phyloP scores from a whole-genome alignment of 1,140 invertebrate species.

The Laupala kohalensis region DNA sequence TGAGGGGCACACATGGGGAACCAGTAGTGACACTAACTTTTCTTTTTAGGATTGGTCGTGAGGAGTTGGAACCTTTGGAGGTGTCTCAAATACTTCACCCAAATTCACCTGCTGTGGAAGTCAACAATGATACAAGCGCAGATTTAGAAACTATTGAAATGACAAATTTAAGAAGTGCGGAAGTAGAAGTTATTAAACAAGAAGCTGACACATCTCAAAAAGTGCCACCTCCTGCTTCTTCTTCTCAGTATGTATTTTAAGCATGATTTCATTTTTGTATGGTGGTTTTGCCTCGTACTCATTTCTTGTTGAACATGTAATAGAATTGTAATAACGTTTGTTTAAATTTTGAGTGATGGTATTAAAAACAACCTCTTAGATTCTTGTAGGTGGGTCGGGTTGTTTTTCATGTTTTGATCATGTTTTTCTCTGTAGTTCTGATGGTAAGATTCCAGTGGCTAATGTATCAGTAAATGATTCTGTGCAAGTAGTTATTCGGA shows the following conservation, averaged over 20 bases:
- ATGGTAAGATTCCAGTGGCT: neutral
- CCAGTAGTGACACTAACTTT: no score
- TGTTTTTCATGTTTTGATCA: no score
- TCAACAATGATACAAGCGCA: neutral
- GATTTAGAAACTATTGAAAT: neutral
- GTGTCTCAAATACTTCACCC: neutral
- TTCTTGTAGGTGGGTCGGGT: no score
- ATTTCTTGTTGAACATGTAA: no score
- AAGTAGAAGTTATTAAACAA: neutral
- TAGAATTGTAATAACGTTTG: no score
- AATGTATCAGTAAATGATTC: conserved; percentile 18
- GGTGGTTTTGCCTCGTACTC: no score
- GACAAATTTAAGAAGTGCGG: neutral
- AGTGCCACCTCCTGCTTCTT: neutral
- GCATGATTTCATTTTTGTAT: no score
- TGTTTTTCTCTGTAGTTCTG: neutral
- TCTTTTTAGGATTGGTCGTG: no score
- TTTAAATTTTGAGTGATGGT: no score
- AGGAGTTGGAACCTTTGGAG: neutral
- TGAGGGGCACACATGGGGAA: no score
- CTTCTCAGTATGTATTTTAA: neutral
- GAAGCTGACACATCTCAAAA: neutral
- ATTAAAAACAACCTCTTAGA: no score
- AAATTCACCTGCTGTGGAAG: neutral
- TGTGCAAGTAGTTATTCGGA: conserved; percentile 33